A percentile compares a stretch with the other conserved stretches of the same genome.
phyloP scores from a whole-genome alignment of 2,888 invertebrate genomes.

The Apodemia duryi region DNA sequence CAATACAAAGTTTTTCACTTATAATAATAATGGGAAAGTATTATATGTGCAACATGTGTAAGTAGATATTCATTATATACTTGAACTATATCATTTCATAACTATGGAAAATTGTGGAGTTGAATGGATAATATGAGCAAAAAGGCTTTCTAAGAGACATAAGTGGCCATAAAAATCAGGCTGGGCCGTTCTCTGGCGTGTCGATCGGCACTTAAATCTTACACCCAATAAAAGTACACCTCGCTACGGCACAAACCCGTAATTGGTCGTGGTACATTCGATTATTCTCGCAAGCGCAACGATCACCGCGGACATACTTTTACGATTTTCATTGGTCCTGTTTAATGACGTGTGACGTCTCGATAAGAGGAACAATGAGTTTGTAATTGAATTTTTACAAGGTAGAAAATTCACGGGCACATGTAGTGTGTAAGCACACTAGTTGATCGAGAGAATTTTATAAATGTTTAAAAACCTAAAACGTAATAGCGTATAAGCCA shows the following conservation, averaged over 20 bases:
- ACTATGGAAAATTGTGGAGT: constrained; percentile 17
- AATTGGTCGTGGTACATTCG: constrained; percentile 69
- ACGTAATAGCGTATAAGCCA: too few relatives aligned
- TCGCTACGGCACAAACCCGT: constrained; percentile 57
- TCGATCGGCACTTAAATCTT: constrained; percentile 75
- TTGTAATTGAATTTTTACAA: constrained; percentile 69
- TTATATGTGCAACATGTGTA: background rate
- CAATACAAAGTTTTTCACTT: background rate
- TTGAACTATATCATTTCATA: constrained; percentile 13
- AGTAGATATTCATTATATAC: background rate
- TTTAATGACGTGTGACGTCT: constrained; percentile 72
- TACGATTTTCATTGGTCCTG: constrained; percentile 72
- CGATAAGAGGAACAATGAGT: constrained; percentile 61
- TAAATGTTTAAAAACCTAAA: background rate
- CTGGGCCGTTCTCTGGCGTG: constrained; percentile 58
- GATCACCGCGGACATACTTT: constrained; percentile 58
- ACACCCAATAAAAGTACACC: constrained; percentile 76
- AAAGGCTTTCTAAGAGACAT: constrained; percentile 20
- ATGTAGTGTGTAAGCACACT: constrained; percentile 23
- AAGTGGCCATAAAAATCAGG: constrained; percentile 62
- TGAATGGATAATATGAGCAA: constrained; percentile 31
- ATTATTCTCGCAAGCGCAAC: constrained; percentile 46
- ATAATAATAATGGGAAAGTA: background rate
- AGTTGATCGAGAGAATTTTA: background rate
- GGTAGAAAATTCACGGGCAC: constrained; percentile 43